phyloP scores from a whole-genome alignment of 2,113 vertebrate genomes.

The Pteruthius melanotis region DNA sequence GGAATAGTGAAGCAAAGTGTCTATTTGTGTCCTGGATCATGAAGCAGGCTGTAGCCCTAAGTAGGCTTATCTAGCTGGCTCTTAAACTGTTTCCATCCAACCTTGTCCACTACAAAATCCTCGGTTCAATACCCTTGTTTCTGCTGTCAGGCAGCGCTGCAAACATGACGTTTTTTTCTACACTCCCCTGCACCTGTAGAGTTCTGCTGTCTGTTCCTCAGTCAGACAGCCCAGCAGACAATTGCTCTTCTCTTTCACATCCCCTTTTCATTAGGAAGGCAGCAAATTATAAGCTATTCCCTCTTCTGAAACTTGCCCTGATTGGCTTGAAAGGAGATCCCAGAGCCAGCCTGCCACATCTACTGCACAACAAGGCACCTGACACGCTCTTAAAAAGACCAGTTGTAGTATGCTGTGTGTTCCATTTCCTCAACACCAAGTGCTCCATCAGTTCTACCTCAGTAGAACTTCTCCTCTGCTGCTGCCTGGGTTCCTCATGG shows the following conservation, averaged over 20 bases:
- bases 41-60: background rate
- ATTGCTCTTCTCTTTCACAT: background rate
- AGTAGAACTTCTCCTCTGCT: background rate
- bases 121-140: background rate
- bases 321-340: background rate
- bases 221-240: background rate
- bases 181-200: background rate
- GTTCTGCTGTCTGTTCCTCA: background rate
- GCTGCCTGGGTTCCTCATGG: background rate
- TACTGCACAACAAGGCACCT: background rate
- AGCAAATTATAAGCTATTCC: background rate
- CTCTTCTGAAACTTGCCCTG: background rate
- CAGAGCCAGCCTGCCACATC: background rate
- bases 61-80: background rate
- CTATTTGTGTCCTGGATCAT: background rate
- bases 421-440: background rate
- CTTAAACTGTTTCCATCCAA: background rate
- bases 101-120: background rate
- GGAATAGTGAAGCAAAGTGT: background rate
- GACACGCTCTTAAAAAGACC: background rate
- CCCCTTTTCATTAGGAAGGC: background rate
- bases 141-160: background rate
- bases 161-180: background rate
- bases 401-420: rapidly evolving
- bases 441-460: background rate